Conservation (phyloP, 1,140 invertebrate species). For the Chelonus insularis region DNA sequence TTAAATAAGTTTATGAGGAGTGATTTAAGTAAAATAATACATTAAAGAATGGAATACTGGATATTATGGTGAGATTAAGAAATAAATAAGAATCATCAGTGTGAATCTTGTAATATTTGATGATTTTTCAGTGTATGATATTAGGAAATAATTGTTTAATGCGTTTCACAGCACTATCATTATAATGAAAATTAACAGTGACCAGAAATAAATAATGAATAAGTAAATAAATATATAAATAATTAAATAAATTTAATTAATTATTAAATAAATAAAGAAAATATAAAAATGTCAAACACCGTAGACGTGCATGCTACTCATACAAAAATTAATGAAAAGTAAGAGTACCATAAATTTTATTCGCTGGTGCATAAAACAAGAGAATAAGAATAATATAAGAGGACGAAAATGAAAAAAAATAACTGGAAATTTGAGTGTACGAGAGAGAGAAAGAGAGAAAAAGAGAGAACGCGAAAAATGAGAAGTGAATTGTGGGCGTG, state of each 20-base stretch:
- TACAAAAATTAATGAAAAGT: background rate
- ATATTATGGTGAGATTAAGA: constrained; percentile 15
- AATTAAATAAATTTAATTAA: constrained; percentile 22
- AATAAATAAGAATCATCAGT: constrained; percentile 16
- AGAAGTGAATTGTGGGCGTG: constrained; percentile 19
- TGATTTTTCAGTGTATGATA: constrained; percentile 54
- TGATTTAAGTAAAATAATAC: background rate
- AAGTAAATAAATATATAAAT: constrained; percentile 24
- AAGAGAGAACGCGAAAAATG: no score
- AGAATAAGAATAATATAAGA: background rate
- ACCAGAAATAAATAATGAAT: constrained; percentile 23
- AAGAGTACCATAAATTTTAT: background rate
- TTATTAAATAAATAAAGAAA: no score
- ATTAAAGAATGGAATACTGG: background rate
- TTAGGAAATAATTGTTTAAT: constrained; percentile 52
- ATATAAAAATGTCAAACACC: constrained; percentile 2
- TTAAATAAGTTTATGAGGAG: background rate
- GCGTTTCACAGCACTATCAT: constrained; percentile 31
- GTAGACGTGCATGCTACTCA: constrained; percentile 15
- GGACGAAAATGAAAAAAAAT: background rate
- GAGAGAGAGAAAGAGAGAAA: constrained; percentile 23
- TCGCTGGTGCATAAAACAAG: constrained; percentile 20
- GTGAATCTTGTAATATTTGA: background rate
- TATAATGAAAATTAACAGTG: constrained; percentile 12
- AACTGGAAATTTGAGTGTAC: constrained; percentile 21